Evolutionary conservation across 92 coral and sea anemone genomes (phyloP).

Genomic region (Palythoa heliodiscus): DNA sequence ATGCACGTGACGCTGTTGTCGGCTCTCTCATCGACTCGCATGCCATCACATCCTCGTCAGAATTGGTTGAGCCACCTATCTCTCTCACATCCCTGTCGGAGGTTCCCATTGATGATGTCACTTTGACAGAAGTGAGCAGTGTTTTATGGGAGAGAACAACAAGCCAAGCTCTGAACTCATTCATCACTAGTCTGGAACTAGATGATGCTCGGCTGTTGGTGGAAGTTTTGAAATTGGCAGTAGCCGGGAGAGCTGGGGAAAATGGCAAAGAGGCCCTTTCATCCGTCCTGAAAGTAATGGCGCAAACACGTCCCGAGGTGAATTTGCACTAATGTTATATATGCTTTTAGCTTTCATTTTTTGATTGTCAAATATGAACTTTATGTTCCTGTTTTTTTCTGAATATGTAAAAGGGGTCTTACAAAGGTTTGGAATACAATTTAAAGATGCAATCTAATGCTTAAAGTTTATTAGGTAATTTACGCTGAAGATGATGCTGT

Average conservation of each 20-base stretch:
- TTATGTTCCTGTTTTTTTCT: too few relatives aligned
- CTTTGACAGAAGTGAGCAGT: constrained; percentile 62
- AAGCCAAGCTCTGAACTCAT: constrained; percentile 80
- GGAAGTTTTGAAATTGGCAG: constrained; percentile 91
- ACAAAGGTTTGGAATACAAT: too few relatives aligned
- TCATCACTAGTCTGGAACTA: constrained; percentile 76
- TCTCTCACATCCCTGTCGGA: constrained; percentile 77
- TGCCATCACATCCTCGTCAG: constrained; percentile 70
- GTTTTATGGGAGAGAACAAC: constrained; percentile 45
- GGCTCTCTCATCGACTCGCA: constrained; percentile 87
- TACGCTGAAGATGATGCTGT: too few relatives aligned
- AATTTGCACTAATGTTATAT: not conserved
- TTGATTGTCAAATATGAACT: not conserved
- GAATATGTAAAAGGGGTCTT: too few relatives aligned
- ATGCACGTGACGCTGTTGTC: constrained; percentile 95
- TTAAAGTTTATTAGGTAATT: too few relatives aligned
- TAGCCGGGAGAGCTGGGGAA: constrained; percentile 93
- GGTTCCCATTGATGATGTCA: constrained; percentile 81
- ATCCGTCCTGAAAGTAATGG: constrained; percentile 76
- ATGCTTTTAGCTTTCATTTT: not conserved
- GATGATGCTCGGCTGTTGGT: constrained; percentile 93
- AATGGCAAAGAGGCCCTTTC: constrained; percentile 85
- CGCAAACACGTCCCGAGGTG: constrained; percentile 86
- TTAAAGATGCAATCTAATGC: too few relatives aligned
- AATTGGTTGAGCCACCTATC: constrained; percentile 64